phyloP scores from a whole-genome alignment of 2,888 invertebrate species.

The Acleris holmiana region DNA sequence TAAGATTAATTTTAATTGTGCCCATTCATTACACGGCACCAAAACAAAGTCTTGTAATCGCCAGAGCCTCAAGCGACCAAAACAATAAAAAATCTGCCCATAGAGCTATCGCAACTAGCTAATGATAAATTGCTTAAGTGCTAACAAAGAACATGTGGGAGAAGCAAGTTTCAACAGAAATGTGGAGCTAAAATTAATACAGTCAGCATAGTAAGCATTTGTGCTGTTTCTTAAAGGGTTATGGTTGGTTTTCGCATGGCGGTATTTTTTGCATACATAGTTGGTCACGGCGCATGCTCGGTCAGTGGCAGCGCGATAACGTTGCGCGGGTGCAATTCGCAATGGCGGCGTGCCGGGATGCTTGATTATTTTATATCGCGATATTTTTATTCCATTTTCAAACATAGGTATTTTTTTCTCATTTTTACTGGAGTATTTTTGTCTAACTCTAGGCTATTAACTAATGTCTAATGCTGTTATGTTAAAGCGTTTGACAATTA shows the following conservation, averaged over 20 bases:
- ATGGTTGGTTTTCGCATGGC: slow-evolving; percentile 20
- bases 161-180: slow-evolving; percentile 29
- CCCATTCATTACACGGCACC: slow-evolving; percentile 9
- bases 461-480: too few relatives aligned
- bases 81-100: slow-evolving; percentile 13
- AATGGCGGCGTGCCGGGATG: slow-evolving; percentile 17
- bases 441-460: too few relatives aligned
- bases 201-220: neutral
- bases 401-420: neutral
- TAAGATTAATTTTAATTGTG: slow-evolving; percentile 6
- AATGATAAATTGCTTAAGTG: slow-evolving; percentile 12
- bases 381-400: neutral
- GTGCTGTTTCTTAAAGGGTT: neutral
- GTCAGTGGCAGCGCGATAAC: slow-evolving; percentile 36
- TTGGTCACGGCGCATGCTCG: slow-evolving; percentile 33
- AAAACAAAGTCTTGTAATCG: slow-evolving; percentile 13
- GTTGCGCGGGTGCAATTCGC: slow-evolving; percentile 22
- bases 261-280: slow-evolving; percentile 23
- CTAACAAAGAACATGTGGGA: slow-evolving; percentile 36
- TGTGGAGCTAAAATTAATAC: slow-evolving; percentile 32
- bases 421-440: neutral
- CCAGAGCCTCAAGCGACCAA: neutral
- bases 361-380: slow-evolving; percentile 17
- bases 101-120: slow-evolving; percentile 9
- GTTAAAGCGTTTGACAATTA: too few relatives aligned